Base-by-base conservation (phyloP, 2,113 vertebrate genomes). In the Equus przewalskii region DNA sequence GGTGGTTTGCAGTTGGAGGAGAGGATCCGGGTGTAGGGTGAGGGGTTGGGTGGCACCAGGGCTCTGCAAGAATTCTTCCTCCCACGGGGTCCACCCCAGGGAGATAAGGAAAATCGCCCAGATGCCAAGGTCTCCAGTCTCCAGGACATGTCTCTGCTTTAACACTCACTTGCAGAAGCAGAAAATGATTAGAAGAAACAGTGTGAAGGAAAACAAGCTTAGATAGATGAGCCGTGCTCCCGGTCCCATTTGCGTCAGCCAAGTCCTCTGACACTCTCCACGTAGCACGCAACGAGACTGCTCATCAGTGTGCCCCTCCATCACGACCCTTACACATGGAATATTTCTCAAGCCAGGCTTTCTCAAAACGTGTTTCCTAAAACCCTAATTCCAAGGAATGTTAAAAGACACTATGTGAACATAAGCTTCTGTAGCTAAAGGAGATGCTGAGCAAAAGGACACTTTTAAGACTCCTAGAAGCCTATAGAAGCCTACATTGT, bases 61-160 rank as follows among this genome's bases (percentile, higher is more conserved):
- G 58, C 44, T 10, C 1, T 5, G 44, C 58, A 56, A 33, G 16
- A 16, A 14, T 10, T 3, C 19, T 28, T 70, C 5, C 22, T n/a
- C 14, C n/a, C 33, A 33, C 1, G 3, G 11, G 69, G 10, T 51
- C 41, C 28, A 15, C 36, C 56, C 33, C 11, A 0, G 7, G 30
- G n/a, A 44, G 64, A 15, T 3, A 13, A 60, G 0, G 0, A 7
- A 49, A 21, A 5, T 3, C 2, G 0, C 18, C 28, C 30, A 11
- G 46, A 41, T 2, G 30, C 9, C 21, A 5, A 0, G 0, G 9
- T 51, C 51, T 30, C 22, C 33, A 1, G 6, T 22, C 56, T 64
- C 46, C 16, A 26, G 14, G 36, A 30, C 24, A 2, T 1, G 0
- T 7, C 19, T 60, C 16, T 28, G 46, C 69, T 21, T 19, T 1